Conservation (phyloP, 2,797 vertebrate species). For the Betta splendens region DNA sequence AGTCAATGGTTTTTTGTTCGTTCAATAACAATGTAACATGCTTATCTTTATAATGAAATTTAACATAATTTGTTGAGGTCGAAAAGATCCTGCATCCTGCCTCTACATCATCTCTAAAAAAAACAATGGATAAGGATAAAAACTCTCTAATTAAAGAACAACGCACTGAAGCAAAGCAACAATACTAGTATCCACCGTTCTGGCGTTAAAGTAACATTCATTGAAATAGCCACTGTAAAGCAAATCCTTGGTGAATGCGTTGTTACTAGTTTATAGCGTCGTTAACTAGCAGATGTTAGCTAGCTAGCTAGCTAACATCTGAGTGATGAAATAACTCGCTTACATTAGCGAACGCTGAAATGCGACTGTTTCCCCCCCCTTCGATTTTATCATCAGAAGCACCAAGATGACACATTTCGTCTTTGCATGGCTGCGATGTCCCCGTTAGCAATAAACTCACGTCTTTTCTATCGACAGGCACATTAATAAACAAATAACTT, state of each 20-base stretch:
- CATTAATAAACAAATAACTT: conserved; percentile 67
- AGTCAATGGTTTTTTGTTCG: too few relatives aligned
- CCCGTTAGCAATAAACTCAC: not conserved
- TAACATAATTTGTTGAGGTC: too few relatives aligned
- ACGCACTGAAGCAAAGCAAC: not conserved
- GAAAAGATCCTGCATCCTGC: too few relatives aligned
- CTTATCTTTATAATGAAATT: too few relatives aligned
- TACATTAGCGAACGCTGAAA: conserved; percentile 23
- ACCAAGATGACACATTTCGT: too few relatives aligned
- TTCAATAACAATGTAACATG: too few relatives aligned
- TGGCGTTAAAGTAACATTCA: too few relatives aligned
- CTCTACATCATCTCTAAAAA: too few relatives aligned
- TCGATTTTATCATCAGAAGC: conserved; percentile 7
- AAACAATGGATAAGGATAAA: too few relatives aligned
- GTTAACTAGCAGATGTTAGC: conserved; percentile 2
- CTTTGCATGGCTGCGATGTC: not conserved
- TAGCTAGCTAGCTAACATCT: conserved; percentile 28
- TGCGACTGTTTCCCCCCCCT: not conserved
- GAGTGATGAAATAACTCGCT: conserved; percentile 28
- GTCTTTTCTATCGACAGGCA: conserved; percentile 3
- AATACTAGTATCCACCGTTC: too few relatives aligned
- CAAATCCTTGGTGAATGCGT: not conserved
- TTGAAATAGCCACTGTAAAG: not conserved
- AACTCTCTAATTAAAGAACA: not conserved
- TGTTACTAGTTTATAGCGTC: too few relatives aligned